These are phyloP conservation scores for Cephonodes hylas DNA, from an alignment of 2,888 invertebrate species.

Conservation along the genomic window DNA sequence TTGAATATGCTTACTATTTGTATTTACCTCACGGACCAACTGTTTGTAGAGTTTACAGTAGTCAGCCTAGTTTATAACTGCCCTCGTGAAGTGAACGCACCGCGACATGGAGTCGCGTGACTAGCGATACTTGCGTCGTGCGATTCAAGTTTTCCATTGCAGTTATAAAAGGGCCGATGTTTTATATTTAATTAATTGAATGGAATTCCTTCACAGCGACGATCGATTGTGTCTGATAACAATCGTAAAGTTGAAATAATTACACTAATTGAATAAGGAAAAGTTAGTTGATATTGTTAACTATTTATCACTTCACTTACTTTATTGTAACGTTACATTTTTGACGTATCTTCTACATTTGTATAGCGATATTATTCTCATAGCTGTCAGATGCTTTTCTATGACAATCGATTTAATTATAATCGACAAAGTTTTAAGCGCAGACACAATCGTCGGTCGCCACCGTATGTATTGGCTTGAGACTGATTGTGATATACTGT, in stretches of 20 bases:
- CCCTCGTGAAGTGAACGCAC: conserved; percentile 25
- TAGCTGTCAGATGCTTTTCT: background rate
- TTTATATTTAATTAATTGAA: conserved; percentile 1
- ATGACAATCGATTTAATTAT: background rate
- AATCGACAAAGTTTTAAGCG: background rate
- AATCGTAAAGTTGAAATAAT: background rate
- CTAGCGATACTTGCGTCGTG: background rate
- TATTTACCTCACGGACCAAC: conserved; percentile 65
- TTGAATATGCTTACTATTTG: conserved; percentile 42
- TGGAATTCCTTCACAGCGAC: background rate
- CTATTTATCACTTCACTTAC: background rate
- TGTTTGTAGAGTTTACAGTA: conserved; percentile 70
- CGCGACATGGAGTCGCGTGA: background rate
- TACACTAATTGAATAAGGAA: background rate
- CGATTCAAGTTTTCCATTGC: conserved; percentile 9
- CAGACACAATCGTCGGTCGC: conserved; percentile 7
- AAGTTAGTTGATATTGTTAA: background rate
- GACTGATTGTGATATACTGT: conserved; percentile 71
- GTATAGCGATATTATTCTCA: background rate
- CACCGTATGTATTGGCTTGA: conserved; percentile 66
- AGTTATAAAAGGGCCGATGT: conserved; percentile 32
- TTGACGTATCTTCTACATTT: background rate
- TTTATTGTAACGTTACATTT: background rate
- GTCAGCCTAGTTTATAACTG: conserved; percentile 46
- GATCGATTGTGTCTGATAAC: conserved; percentile 7